A percentile compares a stretch with the other conserved stretches of the same genome.
Conservation (phyloP, 2,113 vertebrate genomes). For the Trogon melanurus region DNA sequence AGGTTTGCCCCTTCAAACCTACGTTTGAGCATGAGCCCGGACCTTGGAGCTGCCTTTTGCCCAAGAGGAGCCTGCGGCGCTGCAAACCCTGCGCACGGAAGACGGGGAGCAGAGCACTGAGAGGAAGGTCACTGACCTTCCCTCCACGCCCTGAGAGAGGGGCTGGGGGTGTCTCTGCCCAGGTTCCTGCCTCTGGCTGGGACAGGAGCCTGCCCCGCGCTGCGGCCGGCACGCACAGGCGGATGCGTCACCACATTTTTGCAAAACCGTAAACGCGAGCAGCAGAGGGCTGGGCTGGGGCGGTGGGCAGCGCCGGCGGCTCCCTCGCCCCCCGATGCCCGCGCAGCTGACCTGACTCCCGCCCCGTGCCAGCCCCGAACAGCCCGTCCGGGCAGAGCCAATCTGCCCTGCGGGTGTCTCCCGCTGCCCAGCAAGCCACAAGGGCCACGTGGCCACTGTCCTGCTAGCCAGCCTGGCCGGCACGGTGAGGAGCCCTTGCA, state of each 20-base stretch:
- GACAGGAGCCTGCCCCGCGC: neutral
- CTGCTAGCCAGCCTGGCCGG: neutral
- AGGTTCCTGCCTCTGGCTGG: neutral
- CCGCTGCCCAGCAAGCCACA: neutral
- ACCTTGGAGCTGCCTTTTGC: rapidly evolving
- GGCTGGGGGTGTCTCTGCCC: neutral
- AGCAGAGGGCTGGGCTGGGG: neutral
- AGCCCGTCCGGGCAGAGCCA: neutral
- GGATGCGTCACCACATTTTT: rapidly evolving
- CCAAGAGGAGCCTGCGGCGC: rapidly evolving
- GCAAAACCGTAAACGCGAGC: neutral
- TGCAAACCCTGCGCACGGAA: rapidly evolving
- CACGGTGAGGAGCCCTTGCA: neutral
- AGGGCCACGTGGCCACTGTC: rapidly evolving
- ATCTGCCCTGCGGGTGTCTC: too few species aligned
- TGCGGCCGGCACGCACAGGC: rapidly evolving
- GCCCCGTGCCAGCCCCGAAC: neutral
- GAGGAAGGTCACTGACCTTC: rapidly evolving
- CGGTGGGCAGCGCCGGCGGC: rapidly evolving
- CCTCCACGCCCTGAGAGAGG: neutral
- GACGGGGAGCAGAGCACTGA: neutral
- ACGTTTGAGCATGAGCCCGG: rapidly evolving
- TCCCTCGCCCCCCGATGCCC: too few species aligned
- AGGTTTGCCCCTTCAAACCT: neutral
- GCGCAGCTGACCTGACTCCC: too few species aligned